A percentile compares a stretch with the other conserved stretches of the same genome.
Evolutionary conservation across 1,140 invertebrate genomes (phyloP).

Genomic region (Rhopalosiphum padi): DNA sequence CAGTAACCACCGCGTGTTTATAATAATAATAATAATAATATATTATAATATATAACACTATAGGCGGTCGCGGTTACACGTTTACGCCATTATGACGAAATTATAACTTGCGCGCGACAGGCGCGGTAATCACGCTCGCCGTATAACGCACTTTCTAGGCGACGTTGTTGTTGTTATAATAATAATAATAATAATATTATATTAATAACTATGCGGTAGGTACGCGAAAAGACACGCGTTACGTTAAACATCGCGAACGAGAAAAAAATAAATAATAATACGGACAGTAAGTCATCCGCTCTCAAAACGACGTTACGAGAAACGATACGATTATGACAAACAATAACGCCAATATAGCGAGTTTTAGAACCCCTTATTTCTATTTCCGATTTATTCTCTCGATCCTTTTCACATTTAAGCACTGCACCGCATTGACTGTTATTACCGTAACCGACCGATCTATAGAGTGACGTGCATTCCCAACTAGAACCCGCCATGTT

Average conservation of each 20-base stretch:
- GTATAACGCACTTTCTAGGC: background rate
- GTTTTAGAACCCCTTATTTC: no score
- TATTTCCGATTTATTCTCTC: no score
- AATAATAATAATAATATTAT: background rate
- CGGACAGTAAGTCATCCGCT: background rate
- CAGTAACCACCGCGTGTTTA: background rate
- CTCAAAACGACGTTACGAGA: background rate
- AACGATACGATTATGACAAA: no score
- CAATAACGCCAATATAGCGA: no score
- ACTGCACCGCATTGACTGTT: no score
- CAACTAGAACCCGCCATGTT: no score
- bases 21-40: slow-evolving; percentile 11
- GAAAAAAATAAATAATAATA: background rate
- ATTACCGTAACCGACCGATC: no score
- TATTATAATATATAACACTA: background rate
- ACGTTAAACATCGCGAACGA: background rate
- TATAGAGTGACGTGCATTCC: no score
- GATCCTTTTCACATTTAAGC: no score
- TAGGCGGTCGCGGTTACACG: background rate
- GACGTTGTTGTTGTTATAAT: background rate
- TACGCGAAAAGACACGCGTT: background rate
- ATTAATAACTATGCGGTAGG: background rate
- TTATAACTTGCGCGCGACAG: background rate
- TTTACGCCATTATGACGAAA: background rate
- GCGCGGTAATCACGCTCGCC: background rate